These are phyloP conservation scores for Urocolius indicus DNA, from an alignment of 2,113 vertebrate species.

Conservation along the genomic window DNA sequence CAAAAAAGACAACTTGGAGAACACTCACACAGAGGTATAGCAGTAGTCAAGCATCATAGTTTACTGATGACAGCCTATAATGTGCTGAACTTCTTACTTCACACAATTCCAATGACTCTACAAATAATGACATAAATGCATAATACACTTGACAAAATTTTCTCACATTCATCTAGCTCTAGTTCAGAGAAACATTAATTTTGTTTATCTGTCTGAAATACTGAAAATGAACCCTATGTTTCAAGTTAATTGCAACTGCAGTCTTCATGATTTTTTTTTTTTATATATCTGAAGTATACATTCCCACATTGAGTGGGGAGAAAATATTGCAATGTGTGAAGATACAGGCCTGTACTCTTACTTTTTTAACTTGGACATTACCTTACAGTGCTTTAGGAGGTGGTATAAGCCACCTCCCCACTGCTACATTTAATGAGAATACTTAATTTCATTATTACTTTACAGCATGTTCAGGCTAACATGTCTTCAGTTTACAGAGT, in stretches of 20 bases:
- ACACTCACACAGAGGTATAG: background rate
- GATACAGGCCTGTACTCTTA: background rate
- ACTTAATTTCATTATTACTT: conserved; percentile 17
- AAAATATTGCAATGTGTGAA: background rate
- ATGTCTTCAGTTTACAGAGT: background rate
- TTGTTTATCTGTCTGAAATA: background rate
- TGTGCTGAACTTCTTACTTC: background rate
- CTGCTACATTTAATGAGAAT: conserved; percentile 26
- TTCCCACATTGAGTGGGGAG: background rate
- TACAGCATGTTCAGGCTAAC: conserved; percentile 3
- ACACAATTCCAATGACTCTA: background rate
- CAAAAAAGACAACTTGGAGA: background rate
- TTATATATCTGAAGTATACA: background rate
- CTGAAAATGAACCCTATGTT: background rate
- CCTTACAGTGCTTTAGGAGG: background rate
- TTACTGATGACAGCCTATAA: background rate
- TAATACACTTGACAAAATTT: background rate
- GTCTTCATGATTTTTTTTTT: background rate
- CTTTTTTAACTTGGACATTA: background rate
- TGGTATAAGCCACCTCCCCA: background rate
- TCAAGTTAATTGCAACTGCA: background rate
- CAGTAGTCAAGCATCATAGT: background rate
- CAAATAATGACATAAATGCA: background rate
- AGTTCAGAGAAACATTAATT: background rate
- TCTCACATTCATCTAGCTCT: background rate